A percentile compares a stretch with the other conserved stretches of the same genome.
phyloP scores from a whole-genome alignment of 2,888 invertebrate species.

The Sinodicranocentrus sp. region DNA sequence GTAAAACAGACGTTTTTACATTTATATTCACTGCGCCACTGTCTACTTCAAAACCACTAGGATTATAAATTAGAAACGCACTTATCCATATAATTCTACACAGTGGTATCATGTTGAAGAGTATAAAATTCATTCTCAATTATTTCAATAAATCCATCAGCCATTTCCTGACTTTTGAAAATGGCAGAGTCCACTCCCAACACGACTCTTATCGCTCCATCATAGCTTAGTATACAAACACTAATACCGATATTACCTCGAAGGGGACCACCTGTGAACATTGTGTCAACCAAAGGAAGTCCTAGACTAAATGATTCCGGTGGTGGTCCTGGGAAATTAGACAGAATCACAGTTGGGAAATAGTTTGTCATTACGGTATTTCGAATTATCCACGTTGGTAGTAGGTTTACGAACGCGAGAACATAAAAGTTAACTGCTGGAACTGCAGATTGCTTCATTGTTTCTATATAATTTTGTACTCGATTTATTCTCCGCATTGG shows the following conservation, averaged over 20 bases:
- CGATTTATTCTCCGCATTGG: constrained; percentile 57
- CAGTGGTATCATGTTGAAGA: no score
- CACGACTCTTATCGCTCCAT: constrained; percentile 72
- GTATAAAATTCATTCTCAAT: constrained; percentile 70
- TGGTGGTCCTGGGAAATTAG: constrained; percentile 75
- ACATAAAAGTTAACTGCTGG: constrained; percentile 74
- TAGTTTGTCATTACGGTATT: constrained; percentile 70
- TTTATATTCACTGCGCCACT: no score
- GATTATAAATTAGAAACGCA: no score
- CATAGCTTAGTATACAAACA: constrained; percentile 74
- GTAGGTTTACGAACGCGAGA: constrained; percentile 71
- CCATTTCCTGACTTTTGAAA: constrained; percentile 69
- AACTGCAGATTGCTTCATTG: constrained; percentile 70
- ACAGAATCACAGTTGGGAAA: constrained; percentile 73
- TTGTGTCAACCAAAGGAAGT: constrained; percentile 71
- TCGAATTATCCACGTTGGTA: constrained; percentile 74
- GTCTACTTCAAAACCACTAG: no score
- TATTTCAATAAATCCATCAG: constrained; percentile 67
- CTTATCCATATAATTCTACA: no score
- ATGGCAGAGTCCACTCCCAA: constrained; percentile 73
- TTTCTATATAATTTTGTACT: constrained; percentile 68
- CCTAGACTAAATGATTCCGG: constrained; percentile 66
- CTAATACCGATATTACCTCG: constrained; percentile 75
- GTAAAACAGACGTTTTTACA: no score
- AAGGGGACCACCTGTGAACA: constrained; percentile 75